Evolutionary conservation across 2,888 invertebrate genomes (phyloP).

Genomic region (Rhopalosiphum nymphaeae): DNA sequence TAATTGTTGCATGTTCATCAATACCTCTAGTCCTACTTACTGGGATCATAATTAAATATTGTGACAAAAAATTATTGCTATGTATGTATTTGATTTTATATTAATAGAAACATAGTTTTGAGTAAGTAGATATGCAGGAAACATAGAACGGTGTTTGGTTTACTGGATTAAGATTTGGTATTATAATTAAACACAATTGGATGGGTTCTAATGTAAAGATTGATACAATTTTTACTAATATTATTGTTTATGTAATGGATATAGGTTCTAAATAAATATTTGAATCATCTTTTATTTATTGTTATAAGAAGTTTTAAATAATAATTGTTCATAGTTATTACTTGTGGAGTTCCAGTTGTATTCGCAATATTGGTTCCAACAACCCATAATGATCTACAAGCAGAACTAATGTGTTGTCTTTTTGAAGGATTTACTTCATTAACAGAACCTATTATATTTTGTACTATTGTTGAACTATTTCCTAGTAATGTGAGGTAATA

Average conservation of each 20-base stretch:
- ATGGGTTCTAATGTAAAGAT: background rate
- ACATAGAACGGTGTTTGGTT: background rate
- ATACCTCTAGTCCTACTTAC: conserved; percentile 51
- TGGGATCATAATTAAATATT: conserved; percentile 52
- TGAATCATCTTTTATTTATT: background rate
- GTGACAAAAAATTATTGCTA: conserved; percentile 64
- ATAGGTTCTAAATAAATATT: background rate
- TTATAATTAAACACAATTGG: background rate
- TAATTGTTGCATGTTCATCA: conserved; percentile 4
- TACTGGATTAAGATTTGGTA: background rate
- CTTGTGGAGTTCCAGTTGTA: conserved; percentile 44
- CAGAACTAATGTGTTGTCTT: conserved; percentile 73
- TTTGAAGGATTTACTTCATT: conserved; percentile 76
- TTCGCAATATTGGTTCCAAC: background rate
- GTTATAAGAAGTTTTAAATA: background rate
- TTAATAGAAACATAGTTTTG: background rate
- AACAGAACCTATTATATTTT: conserved; percentile 76
- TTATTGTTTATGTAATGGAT: background rate
- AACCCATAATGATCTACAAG: conserved; percentile 30
- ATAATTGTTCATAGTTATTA: conserved; percentile 26
- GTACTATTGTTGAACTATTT: conserved; percentile 76
- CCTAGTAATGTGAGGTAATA: conserved; percentile 75
- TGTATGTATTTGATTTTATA: conserved; percentile 35
- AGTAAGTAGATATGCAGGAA: background rate
- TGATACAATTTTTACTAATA: background rate